These are phyloP conservation scores for Tetrao urogallus DNA, from an alignment of 2,113 vertebrate genomes.

Conservation along the genomic window DNA sequence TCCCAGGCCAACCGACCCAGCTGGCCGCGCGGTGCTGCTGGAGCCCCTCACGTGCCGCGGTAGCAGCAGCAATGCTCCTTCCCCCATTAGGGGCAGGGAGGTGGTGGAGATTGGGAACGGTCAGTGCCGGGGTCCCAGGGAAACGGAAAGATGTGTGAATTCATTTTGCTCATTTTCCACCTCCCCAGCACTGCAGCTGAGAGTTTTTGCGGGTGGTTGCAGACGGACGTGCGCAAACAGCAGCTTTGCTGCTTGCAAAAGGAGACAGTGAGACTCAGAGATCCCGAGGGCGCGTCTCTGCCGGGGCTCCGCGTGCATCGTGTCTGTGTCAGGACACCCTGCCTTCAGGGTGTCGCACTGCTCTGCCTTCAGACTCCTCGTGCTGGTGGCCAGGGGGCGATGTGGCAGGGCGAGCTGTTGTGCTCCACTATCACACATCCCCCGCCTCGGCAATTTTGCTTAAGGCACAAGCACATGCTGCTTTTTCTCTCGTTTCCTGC, in stretches of 20 bases:
- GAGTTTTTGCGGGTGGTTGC: not conserved
- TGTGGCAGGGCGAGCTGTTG: not conserved
- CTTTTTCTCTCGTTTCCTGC: not conserved
- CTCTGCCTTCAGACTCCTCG: not conserved
- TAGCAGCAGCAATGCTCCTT: not conserved
- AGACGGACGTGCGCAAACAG: not conserved
- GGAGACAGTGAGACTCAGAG: not conserved
- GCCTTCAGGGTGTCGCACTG: not conserved
- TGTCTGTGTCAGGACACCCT: not conserved
- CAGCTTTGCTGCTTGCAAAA: not conserved
- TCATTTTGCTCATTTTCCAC: not conserved
- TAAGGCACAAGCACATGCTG: not conserved
- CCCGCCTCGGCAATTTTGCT: not conserved
- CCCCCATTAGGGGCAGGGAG: not conserved
- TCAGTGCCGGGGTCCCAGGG: fast-evolving
- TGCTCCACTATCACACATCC: not conserved
- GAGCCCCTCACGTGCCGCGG: not conserved
- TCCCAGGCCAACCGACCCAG: not conserved
- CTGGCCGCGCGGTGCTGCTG: not conserved
- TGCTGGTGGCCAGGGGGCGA: not conserved
- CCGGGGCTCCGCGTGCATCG: not conserved
- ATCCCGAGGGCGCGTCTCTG: not conserved
- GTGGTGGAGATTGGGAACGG: not conserved
- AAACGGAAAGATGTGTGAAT: not conserved
- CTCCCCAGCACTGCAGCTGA: not conserved